phyloP scores from a whole-genome alignment of 1,140 invertebrate genomes.

The Ceratitis capitata region DNA sequence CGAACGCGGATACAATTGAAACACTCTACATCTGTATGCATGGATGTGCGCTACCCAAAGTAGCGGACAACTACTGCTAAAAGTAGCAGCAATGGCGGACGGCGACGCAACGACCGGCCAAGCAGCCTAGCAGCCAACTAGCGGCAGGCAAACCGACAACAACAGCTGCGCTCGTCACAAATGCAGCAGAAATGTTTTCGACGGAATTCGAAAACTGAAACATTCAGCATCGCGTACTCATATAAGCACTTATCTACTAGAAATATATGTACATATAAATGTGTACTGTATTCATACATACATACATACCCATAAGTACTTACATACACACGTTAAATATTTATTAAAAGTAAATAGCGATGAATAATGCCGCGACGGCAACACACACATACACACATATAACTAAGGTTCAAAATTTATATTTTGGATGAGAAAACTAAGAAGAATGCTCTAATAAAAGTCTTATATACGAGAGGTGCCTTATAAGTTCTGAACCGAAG shows the following conservation, averaged over 20 bases:
- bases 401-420: no score
- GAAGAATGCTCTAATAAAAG: no score
- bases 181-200: constrained; percentile 35
- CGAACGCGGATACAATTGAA: neutral
- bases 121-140: neutral
- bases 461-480: no score
- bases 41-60: neutral
- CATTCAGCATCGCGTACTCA: no score
- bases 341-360: neutral
- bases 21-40: neutral
- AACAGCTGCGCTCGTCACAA: constrained; percentile 25
- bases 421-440: no score
- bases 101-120: neutral
- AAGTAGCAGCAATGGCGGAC: constrained; percentile 31
- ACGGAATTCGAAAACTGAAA: constrained; percentile 37
- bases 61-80: constrained; percentile 2
- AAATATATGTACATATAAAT: neutral
- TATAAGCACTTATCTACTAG: neutral
- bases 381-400: neutral
- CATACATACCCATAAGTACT: no score
- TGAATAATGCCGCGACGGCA: neutral
- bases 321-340: neutral
- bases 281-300: neutral
- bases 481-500: no score
- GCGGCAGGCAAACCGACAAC: constrained; percentile 2